phyloP scores from a whole-genome alignment of 1,140 invertebrate genomes.

The Vanessa atalanta region DNA sequence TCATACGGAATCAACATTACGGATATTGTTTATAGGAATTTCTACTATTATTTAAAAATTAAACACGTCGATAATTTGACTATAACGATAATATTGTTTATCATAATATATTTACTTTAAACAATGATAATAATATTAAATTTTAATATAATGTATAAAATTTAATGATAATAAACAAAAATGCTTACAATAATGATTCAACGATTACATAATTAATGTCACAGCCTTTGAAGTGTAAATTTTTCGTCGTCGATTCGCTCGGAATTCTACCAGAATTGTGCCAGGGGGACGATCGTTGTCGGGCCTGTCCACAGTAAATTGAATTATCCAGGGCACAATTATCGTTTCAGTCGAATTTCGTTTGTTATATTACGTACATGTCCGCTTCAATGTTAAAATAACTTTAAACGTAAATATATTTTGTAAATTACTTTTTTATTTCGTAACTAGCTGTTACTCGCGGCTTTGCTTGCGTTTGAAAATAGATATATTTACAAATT shows the following conservation, averaged over 20 bases:
- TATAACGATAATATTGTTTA: too few relatives aligned
- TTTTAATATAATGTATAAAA: neutral
- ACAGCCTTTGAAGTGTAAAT: constrained; percentile 8
- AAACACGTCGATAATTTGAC: too few relatives aligned
- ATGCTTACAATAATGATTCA: neutral
- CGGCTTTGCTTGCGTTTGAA: too few relatives aligned
- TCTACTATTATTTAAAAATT: too few relatives aligned
- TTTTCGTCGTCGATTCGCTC: neutral
- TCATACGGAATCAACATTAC: too few relatives aligned
- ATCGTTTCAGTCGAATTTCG: constrained; percentile 4
- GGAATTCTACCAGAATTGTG: neutral
- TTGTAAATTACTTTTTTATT: neutral
- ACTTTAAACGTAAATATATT: neutral
- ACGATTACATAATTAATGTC: neutral
- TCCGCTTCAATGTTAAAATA: neutral
- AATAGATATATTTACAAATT: too few relatives aligned
- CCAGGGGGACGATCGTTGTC: neutral
- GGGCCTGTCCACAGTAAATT: constrained; percentile 8
- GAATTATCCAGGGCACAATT: constrained; percentile 3
- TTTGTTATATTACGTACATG: constrained; percentile 3
- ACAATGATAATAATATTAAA: too few relatives aligned
- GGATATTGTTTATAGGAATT: too few relatives aligned
- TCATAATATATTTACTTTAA: too few relatives aligned
- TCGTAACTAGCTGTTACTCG: too few relatives aligned
- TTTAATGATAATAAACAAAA: neutral